phyloP scores from a whole-genome alignment of 2,797 vertebrate genomes.

The Morelia viridis region DNA sequence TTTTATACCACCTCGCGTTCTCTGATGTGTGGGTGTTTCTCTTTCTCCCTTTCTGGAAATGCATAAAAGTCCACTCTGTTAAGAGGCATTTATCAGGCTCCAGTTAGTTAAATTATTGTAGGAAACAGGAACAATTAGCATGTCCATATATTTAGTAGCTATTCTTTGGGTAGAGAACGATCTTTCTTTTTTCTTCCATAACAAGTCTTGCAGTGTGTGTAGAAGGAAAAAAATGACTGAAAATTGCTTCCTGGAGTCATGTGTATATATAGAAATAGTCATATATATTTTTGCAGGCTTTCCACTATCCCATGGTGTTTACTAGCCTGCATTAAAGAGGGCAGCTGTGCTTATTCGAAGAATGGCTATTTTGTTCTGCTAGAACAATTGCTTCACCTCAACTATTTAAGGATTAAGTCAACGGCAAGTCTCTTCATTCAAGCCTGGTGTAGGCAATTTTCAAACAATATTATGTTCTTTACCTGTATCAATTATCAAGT shows the following conservation, averaged over 20 bases:
- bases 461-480: background rate
- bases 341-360: background rate
- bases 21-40: background rate
- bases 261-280: background rate
- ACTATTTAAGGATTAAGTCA: background rate
- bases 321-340: background rate
- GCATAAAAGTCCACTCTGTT: background rate
- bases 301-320: background rate
- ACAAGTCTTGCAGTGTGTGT: background rate
- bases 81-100: background rate
- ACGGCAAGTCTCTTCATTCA: background rate
- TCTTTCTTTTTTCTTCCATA: background rate
- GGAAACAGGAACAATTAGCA: background rate
- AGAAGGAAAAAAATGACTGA: background rate
- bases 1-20: background rate
- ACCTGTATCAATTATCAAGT: constrained; percentile 29
- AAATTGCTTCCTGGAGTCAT: background rate
- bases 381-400: background rate
- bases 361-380: background rate
- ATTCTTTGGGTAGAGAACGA: background rate
- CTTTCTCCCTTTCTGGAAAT: background rate
- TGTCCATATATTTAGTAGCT: background rate
- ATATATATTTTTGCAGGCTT: background rate
- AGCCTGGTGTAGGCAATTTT: background rate
- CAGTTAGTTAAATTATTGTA: background rate